phyloP scores from a whole-genome alignment of 2,888 invertebrate genomes.

The Flabesymbios commensalis region DNA sequence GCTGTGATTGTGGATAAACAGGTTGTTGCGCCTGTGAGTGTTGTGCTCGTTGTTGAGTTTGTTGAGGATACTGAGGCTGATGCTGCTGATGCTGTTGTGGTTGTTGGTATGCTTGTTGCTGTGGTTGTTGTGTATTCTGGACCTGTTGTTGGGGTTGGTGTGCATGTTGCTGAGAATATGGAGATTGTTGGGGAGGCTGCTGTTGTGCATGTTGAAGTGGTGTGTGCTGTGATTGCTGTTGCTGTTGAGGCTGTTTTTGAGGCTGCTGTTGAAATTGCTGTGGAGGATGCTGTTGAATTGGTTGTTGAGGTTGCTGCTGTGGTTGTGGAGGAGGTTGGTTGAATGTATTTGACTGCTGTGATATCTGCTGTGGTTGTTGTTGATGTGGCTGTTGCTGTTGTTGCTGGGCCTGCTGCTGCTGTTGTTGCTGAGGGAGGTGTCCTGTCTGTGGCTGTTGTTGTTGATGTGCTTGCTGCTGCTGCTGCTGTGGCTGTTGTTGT shows the following conservation, averaged over 20 bases:
- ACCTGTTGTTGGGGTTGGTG: slow-evolving; percentile 20
- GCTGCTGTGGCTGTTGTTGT: slow-evolving; percentile 41
- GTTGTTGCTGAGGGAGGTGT: slow-evolving; percentile 5
- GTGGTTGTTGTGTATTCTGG: slow-evolving; percentile 18
- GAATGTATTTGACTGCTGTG: neutral
- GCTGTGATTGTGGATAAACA: slow-evolving; percentile 19
- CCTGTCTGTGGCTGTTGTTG: slow-evolving; percentile 1
- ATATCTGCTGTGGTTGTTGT: slow-evolving; percentile 3
- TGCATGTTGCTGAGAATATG: neutral
- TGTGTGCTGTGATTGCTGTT: slow-evolving; percentile 15
- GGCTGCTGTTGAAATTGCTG: slow-evolving; percentile 15
- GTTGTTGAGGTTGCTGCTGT: slow-evolving; percentile 40
- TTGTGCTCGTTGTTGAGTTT: slow-evolving; percentile 20
- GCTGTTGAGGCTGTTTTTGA: slow-evolving; percentile 1
- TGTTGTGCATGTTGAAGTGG: neutral
- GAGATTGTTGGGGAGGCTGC: slow-evolving; percentile 3
- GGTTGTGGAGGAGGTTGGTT: slow-evolving; percentile 5
- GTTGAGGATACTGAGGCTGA: slow-evolving; percentile 7
- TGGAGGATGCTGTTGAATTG: slow-evolving; percentile 5
- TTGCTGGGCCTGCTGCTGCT: neutral
- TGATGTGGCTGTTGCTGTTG: slow-evolving; percentile 2
- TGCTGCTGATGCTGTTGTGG: slow-evolving; percentile 20
- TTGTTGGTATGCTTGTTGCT: slow-evolving; percentile 21
- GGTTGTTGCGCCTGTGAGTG: slow-evolving; percentile 3
- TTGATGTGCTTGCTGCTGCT: slow-evolving; percentile 37